phyloP scores from a whole-genome alignment of 2,888 invertebrate species.

The Heliconius charithonia region DNA sequence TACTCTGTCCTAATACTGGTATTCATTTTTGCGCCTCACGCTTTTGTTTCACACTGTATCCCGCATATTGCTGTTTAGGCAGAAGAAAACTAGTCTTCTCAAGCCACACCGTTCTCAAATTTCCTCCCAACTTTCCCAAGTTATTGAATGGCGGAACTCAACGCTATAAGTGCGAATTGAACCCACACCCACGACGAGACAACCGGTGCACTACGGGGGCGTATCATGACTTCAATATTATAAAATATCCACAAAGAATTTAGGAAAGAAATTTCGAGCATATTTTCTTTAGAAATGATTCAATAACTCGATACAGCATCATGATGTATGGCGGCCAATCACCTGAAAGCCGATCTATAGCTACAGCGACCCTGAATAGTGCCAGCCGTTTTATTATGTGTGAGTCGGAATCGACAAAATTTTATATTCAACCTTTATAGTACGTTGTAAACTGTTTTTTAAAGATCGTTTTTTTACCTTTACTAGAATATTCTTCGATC shows the following conservation, averaged over 20 bases:
- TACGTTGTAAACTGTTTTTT: too few relatives aligned
- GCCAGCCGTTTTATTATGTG: neutral
- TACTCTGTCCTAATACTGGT: too few relatives aligned
- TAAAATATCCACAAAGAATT: neutral
- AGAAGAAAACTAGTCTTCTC: neutral
- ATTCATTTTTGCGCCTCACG: too few relatives aligned
- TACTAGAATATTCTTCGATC: too few relatives aligned
- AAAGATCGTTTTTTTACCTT: too few relatives aligned
- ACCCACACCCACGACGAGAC: neutral
- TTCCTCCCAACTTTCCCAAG: too few relatives aligned
- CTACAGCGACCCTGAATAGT: neutral
- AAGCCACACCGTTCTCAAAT: neutral
- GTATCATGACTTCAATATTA: neutral
- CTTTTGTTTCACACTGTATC: neutral
- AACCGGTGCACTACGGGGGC: too few relatives aligned
- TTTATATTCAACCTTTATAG: neutral
- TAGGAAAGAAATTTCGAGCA: neutral
- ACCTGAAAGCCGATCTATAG: slow-evolving; percentile 16
- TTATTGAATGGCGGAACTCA: too few relatives aligned
- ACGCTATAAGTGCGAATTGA: neutral
- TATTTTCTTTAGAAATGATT: slow-evolving; percentile 13
- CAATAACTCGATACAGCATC: slow-evolving; percentile 6
- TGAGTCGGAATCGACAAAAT: neutral
- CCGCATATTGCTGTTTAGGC: neutral
- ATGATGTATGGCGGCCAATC: slow-evolving; percentile 13